These are phyloP conservation scores for Plagodis dolabraria DNA, from an alignment of 2,888 invertebrate genomes.

Conservation along the genomic window DNA sequence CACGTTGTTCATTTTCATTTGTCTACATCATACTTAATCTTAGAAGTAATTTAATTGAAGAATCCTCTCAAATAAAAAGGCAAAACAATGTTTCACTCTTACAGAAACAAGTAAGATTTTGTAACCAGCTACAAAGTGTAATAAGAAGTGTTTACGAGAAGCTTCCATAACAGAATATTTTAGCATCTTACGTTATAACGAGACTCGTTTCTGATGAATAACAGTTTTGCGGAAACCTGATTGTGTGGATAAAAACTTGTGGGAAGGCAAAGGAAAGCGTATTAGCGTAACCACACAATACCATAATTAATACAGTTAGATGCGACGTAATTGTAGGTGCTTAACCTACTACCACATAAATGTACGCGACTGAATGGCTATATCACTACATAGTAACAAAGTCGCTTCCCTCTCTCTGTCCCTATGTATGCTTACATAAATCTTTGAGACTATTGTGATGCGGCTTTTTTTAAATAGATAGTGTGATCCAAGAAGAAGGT, in stretches of 20 bases:
- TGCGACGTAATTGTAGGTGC: background rate
- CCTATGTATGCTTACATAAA: too few species aligned
- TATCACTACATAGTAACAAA: too few species aligned
- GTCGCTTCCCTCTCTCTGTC: too few species aligned
- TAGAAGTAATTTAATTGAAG: background rate
- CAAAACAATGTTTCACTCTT: constrained; percentile 13
- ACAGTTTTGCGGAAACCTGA: constrained; percentile 16
- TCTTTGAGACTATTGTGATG: too few species aligned
- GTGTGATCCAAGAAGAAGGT: too few species aligned
- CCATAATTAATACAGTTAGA: background rate
- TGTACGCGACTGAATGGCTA: too few species aligned
- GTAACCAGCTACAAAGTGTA: constrained; percentile 30
- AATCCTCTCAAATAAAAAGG: background rate
- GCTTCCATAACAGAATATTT: constrained; percentile 6
- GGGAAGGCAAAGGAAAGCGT: constrained; percentile 11
- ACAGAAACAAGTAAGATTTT: constrained; percentile 18
- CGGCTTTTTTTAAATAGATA: too few species aligned
- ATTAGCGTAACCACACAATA: constrained; percentile 4
- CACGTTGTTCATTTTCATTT: too few species aligned
- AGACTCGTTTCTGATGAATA: constrained; percentile 17
- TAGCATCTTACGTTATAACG: constrained; percentile 8
- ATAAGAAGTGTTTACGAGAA: constrained; percentile 18
- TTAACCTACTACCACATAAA: too few species aligned
- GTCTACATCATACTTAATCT: too few species aligned
- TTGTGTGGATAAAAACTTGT: constrained; percentile 21